Evolutionary conservation across 2,888 invertebrate genomes (phyloP), one percentile per base, ranked within the genome.

Genomic region (Chrysina gloriosa): DNA sequence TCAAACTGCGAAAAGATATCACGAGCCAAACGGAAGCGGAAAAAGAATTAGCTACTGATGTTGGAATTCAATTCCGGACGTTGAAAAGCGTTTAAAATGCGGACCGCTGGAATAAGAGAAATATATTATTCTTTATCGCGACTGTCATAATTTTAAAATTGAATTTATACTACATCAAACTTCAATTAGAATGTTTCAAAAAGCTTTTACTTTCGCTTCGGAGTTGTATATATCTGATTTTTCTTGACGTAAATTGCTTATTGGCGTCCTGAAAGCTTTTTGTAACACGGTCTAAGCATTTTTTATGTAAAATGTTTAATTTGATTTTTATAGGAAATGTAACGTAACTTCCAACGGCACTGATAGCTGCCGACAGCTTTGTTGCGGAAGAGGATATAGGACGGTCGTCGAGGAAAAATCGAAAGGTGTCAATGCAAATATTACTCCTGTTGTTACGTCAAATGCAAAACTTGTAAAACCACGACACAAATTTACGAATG

Each of bases 391-490:
- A 73, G 94, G 94, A 23, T 89, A 92, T 79, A 85, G 87, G 72
- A 91, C 90, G 6, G 85, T 89, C 74, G 89, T 89, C 70, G 87
- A 89, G 73, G 87, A 88, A 87, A 89, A 64, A 86, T 90, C 58
- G 92, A 93, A 82, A 85, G 90, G 78, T 95, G 94, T 83, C 90
- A 90, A 79, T 95, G 94, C 86, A 92, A 92, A 82, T 94, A 93
- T 85, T 89, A 92, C 84, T 93, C 92, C 87, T 95, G 94, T 83
- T 95, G 94, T 84, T 92, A 92, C 82, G 94, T 94, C 69, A 92
- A 92, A 85, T 94, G 94, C 84, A 92, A 93, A 83, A 91, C 90
- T 45, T 95, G 94, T 83, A 85, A 89, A 73, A 88, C 88, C 76
- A 87, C 88, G 81, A 86, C 89, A 54, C 89, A 90, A 77, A 89